Conservation (phyloP, 2,888 invertebrate species). For the Miltochrista miniata region DNA sequence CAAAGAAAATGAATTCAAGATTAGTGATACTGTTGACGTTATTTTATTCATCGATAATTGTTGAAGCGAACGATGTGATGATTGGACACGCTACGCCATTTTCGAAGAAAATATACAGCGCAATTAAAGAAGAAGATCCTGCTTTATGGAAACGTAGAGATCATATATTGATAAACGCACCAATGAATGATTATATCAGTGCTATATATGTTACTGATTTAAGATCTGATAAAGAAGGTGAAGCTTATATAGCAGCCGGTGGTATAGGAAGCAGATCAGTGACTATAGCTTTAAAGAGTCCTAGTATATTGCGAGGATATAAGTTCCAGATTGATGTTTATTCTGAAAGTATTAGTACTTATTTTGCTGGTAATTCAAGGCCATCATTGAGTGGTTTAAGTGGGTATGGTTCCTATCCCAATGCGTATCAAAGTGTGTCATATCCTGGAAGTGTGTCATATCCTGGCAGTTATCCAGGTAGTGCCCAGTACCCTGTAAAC, state of each 20-base stretch:
- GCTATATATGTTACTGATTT: slow-evolving; percentile 66
- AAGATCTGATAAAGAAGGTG: slow-evolving; percentile 66
- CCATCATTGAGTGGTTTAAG: slow-evolving; percentile 7
- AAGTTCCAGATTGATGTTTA: slow-evolving; percentile 69
- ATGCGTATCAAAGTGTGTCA: slow-evolving; percentile 1
- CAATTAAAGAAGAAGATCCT: slow-evolving; percentile 61
- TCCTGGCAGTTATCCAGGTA: slow-evolving; percentile 1
- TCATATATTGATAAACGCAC: slow-evolving; percentile 55
- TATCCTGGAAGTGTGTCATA: slow-evolving; percentile 1
- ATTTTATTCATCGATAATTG: slow-evolving; percentile 10
- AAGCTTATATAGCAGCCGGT: slow-evolving; percentile 62
- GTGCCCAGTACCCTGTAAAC: slow-evolving; percentile 4
- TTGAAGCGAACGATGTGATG: slow-evolving; percentile 26
- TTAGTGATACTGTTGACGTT: background rate
- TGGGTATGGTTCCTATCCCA: slow-evolving; percentile 4
- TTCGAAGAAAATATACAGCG: slow-evolving; percentile 61
- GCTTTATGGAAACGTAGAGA: slow-evolving; percentile 69
- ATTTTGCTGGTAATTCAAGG: background rate
- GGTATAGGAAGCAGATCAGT: slow-evolving; percentile 66
- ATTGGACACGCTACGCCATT: slow-evolving; percentile 30
- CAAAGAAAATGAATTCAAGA: slow-evolving; percentile 8
- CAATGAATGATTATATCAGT: slow-evolving; percentile 57
- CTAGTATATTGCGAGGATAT: slow-evolving; percentile 65
- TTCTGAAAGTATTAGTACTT: slow-evolving; percentile 42
- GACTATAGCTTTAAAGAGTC: slow-evolving; percentile 65